Base-by-base conservation (phyloP, 2,113 vertebrate species). In the Abramis brama region DNA sequence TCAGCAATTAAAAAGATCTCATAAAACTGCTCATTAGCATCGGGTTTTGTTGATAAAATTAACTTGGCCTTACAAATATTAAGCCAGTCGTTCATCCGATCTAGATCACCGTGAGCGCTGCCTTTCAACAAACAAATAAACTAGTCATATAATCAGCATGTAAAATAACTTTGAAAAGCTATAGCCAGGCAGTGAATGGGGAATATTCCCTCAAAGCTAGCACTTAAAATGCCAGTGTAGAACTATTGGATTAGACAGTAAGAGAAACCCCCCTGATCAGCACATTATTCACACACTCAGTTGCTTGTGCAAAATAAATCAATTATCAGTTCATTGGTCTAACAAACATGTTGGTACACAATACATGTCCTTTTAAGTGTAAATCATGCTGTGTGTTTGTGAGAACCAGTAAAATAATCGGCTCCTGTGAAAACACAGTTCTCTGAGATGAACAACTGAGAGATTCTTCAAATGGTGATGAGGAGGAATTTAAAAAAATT, bases 21-120 rank as follows among this genome's bases (percentile, higher is more conserved):
- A 91, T 59, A 90, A 87, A 91, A 86, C 30, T 87, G 78, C 19
- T 52, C 27, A 87, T 88, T 87, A 86, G 87, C 27, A 88, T 89
- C 82, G 89, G 79, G 19, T 73, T 73, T 43, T 91, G 68, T 79
- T 75, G 64, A 81, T 84, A 79, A 87, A 88, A 66, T 81, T n/a
- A 91, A 92, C 91, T 95, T 94, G 94, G 93, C 92, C 92, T 91
- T 90, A 86, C 90, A 87, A 93, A 88, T 88, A 89, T 89, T 62
- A 50, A 81, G 84, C 74, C 80, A 77, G 43, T 33, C 70, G 47
- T 80, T 89, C 83, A 52, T 87, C 86, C 2, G 70, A 47, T 75
- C 36, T 15, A 57, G 55, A 80, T 30, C 76, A 83, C 64, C 66
- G 75, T 66, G 47, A 86, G 74, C 9, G 17, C 52, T 13, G 75